Percentiles rank a stretch among this genome's conserved stretches.
phyloP scores from a whole-genome alignment of 2,888 invertebrate species.

The Syrista parreyssii region DNA sequence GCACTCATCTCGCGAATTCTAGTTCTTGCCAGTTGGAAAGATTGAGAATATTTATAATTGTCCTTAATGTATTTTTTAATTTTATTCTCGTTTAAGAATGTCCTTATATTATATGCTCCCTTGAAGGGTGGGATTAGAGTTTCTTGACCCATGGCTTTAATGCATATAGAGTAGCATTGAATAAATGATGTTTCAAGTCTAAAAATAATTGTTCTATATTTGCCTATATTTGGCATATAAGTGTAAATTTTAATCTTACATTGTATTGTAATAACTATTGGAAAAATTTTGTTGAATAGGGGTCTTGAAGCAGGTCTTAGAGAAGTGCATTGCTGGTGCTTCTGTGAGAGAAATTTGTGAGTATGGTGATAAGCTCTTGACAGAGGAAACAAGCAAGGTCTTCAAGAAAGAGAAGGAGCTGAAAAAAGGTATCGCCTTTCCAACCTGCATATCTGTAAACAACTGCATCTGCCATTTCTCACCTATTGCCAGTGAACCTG shows the following conservation, averaged over 20 bases:
- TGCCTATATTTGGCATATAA: background rate
- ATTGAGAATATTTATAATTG: background rate
- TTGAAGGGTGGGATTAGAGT: background rate
- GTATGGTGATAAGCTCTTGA: conserved; percentile 86
- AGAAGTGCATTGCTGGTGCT: conserved; percentile 87
- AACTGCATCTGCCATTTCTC: conserved; percentile 99
- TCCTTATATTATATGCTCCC: background rate
- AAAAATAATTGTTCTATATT: background rate
- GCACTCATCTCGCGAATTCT: background rate
- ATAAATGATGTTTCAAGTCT: background rate
- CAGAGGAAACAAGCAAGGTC: conserved; percentile 94
- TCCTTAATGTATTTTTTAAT: background rate
- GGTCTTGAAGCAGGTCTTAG: conserved; percentile 88
- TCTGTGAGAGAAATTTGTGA: conserved; percentile 93
- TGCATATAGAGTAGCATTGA: background rate
- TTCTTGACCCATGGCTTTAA: background rate
- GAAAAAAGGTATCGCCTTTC: conserved; percentile 98
- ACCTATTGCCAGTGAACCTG: conserved; percentile 92
- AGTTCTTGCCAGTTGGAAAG: background rate
- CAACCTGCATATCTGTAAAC: conserved; percentile 98
- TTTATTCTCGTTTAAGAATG: background rate
- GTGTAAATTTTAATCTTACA: background rate
- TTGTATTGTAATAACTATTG: background rate
- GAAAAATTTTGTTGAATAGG: conserved; percentile 69
- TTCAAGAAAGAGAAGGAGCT: conserved; percentile 99